Conservation (phyloP, 2,888 invertebrate species). For the Thera britannica region DNA sequence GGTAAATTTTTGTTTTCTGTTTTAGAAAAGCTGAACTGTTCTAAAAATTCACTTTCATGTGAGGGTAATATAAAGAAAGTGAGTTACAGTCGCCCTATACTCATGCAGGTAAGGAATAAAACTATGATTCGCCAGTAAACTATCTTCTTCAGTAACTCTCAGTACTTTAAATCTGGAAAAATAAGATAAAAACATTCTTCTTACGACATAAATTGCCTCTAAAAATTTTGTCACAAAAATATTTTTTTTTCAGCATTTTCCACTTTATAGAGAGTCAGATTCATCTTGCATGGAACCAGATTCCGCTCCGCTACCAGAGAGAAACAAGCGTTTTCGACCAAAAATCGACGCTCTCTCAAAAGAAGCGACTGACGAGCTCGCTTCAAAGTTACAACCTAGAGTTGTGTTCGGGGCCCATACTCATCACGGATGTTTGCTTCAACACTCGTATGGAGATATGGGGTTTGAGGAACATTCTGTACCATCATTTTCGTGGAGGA, state of each 20-base stretch:
- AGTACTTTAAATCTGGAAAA: no score
- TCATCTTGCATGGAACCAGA: constrained; percentile 92
- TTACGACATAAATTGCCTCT: no score
- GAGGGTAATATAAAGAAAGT: constrained; percentile 66
- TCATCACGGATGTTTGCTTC: constrained; percentile 93
- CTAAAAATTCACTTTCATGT: constrained; percentile 53
- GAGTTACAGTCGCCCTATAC: constrained; percentile 90
- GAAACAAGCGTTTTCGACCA: constrained; percentile 89
- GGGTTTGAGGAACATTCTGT: constrained; percentile 91
- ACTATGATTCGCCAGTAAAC: background rate
- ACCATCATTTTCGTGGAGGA: constrained; percentile 98
- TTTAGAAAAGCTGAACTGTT: constrained; percentile 65
- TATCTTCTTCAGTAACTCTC: no score
- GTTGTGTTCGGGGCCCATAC: constrained; percentile 95
- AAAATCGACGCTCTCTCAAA: constrained; percentile 95
- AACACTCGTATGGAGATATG: constrained; percentile 69
- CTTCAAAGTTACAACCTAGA: constrained; percentile 87
- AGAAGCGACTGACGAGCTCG: constrained; percentile 89
- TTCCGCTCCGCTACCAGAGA: constrained; percentile 89
- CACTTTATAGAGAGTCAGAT: constrained; percentile 95
- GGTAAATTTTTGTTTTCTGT: constrained; percentile 31
- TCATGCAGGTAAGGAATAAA: constrained; percentile 87
- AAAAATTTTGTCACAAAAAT: background rate
- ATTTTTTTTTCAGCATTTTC: constrained; percentile 92
- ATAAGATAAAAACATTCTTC: no score